Base-by-base conservation (phyloP, 2,113 vertebrate species). In the Tetrax tetrax region DNA sequence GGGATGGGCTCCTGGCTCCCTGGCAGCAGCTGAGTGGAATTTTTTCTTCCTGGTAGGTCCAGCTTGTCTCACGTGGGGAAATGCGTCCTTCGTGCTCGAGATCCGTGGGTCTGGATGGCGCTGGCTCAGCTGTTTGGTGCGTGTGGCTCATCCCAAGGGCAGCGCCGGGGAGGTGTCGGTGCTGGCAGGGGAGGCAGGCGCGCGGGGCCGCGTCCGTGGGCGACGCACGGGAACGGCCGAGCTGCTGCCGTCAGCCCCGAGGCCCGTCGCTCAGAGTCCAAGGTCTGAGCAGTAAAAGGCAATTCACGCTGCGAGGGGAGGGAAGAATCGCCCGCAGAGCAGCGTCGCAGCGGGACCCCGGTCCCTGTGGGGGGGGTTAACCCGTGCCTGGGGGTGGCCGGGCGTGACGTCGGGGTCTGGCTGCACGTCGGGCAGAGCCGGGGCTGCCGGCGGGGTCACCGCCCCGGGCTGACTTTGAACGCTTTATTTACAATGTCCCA, bases 41-140 rank as follows among this genome's bases (percentile, higher is more conserved):
- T 23, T 3, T 14, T 43, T 51, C 37, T 45, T 31, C 47, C 37
- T 24, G 41, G 5, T n/a, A 1, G 21, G 31, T 45, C 54, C 74
- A 25, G 61, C 56, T 56, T 7, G 14, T 56, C 10, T 47, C 4
- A 0, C 14, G 4, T 11, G 11, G 47, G 51, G 16, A 63, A 41
- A 33, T 0, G 8, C 1, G 5, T 20, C 31, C 18, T 28, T 2
- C 0, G 7, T 7, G 45, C 10, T 5, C 2, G n/a, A 14, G 56
- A 7, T 25, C 28, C 6, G 0, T 6, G 28, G 14, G 65, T 5
- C 6, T 2, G 45, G 38, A 9, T 27, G 4, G 5, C 5, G 85
- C 68, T 27, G 85, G 37, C 81, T 54, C 41, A 15, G 84, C 47
- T 13, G 16, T 51, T 61, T 19, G 28, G 5, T 2, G 48, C 1